Evolutionary conservation across 53 echinoderm and acorn worm species (phyloP), one percentile per base, ranked within the genome.

Genomic region (Luidia sarsii): DNA sequence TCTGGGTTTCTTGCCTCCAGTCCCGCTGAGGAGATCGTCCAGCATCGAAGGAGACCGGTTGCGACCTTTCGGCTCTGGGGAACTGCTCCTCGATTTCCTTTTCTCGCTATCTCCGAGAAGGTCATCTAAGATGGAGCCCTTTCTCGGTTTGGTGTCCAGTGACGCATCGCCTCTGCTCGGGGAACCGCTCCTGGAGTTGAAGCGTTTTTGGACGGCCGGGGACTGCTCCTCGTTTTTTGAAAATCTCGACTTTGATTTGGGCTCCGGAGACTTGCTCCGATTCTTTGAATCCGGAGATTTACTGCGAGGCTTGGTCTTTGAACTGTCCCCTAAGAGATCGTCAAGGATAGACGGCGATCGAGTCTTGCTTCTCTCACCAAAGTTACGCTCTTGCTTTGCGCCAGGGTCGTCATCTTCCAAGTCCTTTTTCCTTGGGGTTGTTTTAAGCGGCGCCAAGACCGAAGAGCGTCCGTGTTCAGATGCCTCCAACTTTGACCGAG

Each of bases 11-110:
- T 70, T 84, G 48, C 46, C 51, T 9, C 64, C 24, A 4, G 53
- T 64, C 38, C 72, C 64, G 37, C 46, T 64, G 11, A 84, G 52
- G 23, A 84, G 53, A 14, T 84, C 73, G 48, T 84, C 84, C 30
- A 84, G 25, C 9, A 54, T 27, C 11, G 73, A 87, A 38, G 79
- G 79, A 38, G 87, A 79, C 34, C 65, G 70, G 18, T 37, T 57
- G 50, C 61, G 57, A 13, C 67, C 49, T 23, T 80, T 68, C 13
- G 67, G 80, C 35, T 67, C 66, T 34, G 86, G 86, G 34, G 86
- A 86, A n/a, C 43, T 53, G 29, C 66, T 56, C 22, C 70, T 69
- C 13, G 87, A 87, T 71, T 81, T 68, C n/a, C 50, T 27, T 33
- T 84, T 84, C 65, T n/a, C 50, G 21, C 64, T 64, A 16, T 48